Evolutionary conservation across 1,140 invertebrate genomes (phyloP).

Genomic region (Diorhabda sublineata): DNA sequence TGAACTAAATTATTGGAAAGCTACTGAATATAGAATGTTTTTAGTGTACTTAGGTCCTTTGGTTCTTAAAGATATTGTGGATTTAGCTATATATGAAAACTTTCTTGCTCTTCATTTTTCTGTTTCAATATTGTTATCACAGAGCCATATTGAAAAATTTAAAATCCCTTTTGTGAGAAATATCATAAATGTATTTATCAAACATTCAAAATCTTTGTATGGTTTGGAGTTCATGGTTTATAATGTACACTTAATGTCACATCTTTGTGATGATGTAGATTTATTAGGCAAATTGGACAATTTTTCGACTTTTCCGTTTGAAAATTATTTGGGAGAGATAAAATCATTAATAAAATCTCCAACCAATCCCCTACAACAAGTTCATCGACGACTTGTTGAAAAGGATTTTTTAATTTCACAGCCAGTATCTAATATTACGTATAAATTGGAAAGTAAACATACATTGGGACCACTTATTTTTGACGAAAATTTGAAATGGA

Average conservation of each 20-base stretch:
- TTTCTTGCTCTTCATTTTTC: constrained; percentile 14
- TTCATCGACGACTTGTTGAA: constrained; percentile 4
- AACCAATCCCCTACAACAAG: constrained; percentile 4
- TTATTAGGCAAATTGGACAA: constrained; percentile 10
- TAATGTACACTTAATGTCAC: constrained; percentile 19
- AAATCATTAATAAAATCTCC: constrained; percentile 3
- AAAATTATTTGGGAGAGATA: constrained; percentile 17
- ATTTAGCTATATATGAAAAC: constrained; percentile 19
- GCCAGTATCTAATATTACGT: too few relatives aligned
- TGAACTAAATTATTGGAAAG: constrained; percentile 2
- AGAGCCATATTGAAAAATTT: not conserved
- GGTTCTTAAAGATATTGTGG: constrained; percentile 12
- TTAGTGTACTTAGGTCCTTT: constrained; percentile 12
- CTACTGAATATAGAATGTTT: constrained; percentile 10
- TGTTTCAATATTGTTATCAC: constrained; percentile 8
- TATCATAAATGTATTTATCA: constrained; percentile 5
- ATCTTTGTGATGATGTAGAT: constrained; percentile 14
- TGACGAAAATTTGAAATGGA: too few relatives aligned
- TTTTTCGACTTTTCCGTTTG: constrained; percentile 17
- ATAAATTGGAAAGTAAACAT: too few relatives aligned
- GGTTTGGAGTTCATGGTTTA: constrained; percentile 12
- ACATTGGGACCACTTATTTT: too few relatives aligned
- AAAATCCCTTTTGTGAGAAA: not conserved
- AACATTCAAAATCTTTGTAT: constrained; percentile 14
- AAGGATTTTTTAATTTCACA: not conserved